Base-by-base conservation (phyloP, 23 tunicate species). In the Ascidia mentula region DNA sequence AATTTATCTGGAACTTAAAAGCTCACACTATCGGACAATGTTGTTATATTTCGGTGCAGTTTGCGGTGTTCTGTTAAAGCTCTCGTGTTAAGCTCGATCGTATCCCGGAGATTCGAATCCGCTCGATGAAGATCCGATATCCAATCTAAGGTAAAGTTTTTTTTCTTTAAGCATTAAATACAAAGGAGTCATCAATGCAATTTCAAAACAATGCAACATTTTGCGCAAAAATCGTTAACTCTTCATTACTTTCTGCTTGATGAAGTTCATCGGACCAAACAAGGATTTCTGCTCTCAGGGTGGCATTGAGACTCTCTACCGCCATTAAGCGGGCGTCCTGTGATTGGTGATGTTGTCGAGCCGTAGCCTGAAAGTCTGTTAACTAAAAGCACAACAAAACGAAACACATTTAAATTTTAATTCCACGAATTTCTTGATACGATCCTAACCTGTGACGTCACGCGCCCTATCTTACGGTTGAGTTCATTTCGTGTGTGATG, bases 1-100 rank as follows among this genome's bases (percentile, higher is more conserved):
- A n/a, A n/a, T n/a, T n/a, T n/a, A n/a, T n/a, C n/a, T n/a, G n/a
- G n/a, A n/a, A n/a, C n/a, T n/a, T n/a, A n/a, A n/a, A n/a, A 45
- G 46, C 82, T 71, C 73, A 86, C 90, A 46, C 82, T 78, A 24
- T 86, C 80, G 32, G 90, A 86, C 40, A 86, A 33, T 0, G 69
- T 74, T 5, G 83, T 86, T 22, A 86, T 42, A 38, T 86, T 86
- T 32, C 73, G 61, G 34, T 86, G 90, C 9, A 86, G 75, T 37
- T 59, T 79, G 22, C 90, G 37, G 59, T 86, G 90, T 35, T 86
- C 90, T 0, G 34, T 24, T 8, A 86, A 45, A 31, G 90, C 84
- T 31, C 61, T 36, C n/a, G 73, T 80, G 60, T 86, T 77, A 36
- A 79, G 74, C 18, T 72, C 42, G 35, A 86, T 72, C n/a, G 90